Conservation (phyloP, 2,888 invertebrate species). For the Yponomeuta plumbellus region DNA sequence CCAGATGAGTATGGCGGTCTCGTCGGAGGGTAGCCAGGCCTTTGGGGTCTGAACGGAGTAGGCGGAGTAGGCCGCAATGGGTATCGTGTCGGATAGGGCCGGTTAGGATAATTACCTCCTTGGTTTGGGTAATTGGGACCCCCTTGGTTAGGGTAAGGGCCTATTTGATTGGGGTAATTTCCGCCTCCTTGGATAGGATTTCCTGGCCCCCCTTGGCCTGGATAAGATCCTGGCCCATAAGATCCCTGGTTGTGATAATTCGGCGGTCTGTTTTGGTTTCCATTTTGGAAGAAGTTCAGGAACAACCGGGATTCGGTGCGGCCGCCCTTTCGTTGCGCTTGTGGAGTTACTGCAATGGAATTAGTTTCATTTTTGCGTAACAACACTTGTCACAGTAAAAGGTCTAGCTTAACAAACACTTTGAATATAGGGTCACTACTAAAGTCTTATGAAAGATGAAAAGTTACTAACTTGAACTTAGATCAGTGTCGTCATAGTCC, state of each 20-base stretch:
- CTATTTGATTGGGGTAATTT: not conserved
- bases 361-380: not conserved
- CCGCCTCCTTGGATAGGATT: not conserved
- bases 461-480: slow-evolving; percentile 52
- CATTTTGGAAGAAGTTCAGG: slow-evolving; percentile 21
- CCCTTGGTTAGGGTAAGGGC: not conserved
- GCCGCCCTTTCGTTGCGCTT: slow-evolving; percentile 17
- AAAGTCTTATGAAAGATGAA: not conserved
- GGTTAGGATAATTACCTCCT: not conserved
- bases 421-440: too few relatives aligned
- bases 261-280: slow-evolving; percentile 9
- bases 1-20: slow-evolving; percentile 50
- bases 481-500: slow-evolving; percentile 65
- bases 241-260: not conserved
- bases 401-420: too few relatives aligned
- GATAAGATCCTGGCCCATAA: not conserved
- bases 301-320: slow-evolving; percentile 24
- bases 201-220: not conserved
- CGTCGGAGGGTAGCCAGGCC: slow-evolving; percentile 23
- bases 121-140: not conserved
- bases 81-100: not conserved
- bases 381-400: too few relatives aligned
- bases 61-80: slow-evolving; percentile 1
- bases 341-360: slow-evolving; percentile 36
- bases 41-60: slow-evolving; percentile 10